phyloP scores from a whole-genome alignment of 2,113 vertebrate genomes.

The Hiodon tergisus region DNA sequence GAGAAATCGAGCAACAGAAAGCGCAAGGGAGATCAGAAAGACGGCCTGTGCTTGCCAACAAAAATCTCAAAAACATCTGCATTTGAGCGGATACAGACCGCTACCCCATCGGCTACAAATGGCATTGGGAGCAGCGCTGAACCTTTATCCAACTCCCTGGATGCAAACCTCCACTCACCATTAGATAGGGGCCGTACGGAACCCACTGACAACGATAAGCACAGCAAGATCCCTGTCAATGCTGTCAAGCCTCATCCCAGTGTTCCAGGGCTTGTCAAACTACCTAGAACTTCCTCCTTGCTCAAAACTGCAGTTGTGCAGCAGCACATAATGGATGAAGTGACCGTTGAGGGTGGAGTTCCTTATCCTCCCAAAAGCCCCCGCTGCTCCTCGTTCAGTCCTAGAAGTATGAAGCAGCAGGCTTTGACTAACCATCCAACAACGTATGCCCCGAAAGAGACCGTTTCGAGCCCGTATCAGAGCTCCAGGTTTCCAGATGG shows the following conservation, averaged over 20 bases:
- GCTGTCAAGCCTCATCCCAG: constrained; percentile 80
- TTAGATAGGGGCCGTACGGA: constrained; percentile 70
- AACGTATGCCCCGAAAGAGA: constrained; percentile 70
- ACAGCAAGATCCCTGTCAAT: constrained; percentile 76
- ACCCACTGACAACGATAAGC: constrained; percentile 81
- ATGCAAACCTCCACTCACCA: constrained; percentile 50
- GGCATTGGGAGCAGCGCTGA: constrained; percentile 71
- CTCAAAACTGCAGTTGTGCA: constrained; percentile 72
- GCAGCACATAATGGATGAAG: constrained; percentile 70
- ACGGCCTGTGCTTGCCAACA: constrained; percentile 60
- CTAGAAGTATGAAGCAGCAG: constrained; percentile 66
- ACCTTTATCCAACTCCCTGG: constrained; percentile 66
- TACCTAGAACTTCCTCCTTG: constrained; percentile 68
- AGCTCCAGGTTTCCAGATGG: constrained; percentile 59
- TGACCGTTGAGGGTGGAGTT: constrained; percentile 49
- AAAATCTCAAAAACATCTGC: constrained; percentile 70
- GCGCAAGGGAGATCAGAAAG: constrained; percentile 70
- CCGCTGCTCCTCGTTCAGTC: constrained; percentile 65
- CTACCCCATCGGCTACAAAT: constrained; percentile 66
- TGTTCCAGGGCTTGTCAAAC: constrained; percentile 69
- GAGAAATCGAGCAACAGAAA: constrained; percentile 81
- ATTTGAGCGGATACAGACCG: constrained; percentile 68
- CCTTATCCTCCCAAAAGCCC: constrained; percentile 69
- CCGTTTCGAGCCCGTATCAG: constrained; percentile 70
- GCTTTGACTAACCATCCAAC: constrained; percentile 63